Conservation (phyloP, 2,888 invertebrate species). For the Apantesis nais region DNA sequence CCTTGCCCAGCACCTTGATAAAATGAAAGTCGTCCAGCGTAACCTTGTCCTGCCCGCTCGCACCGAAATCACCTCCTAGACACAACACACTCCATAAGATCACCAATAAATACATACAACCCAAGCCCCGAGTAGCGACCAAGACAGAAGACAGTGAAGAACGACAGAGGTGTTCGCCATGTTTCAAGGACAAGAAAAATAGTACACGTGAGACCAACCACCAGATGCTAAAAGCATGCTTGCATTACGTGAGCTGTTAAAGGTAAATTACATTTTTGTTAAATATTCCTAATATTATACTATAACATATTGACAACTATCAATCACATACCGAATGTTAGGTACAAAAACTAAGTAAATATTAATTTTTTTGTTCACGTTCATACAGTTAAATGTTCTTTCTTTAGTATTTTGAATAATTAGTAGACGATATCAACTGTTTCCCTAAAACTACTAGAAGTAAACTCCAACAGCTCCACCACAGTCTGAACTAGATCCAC, state of each 20-base stretch:
- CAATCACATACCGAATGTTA: background rate
- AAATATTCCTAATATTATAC: background rate
- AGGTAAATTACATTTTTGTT: background rate
- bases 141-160: background rate
- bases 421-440: background rate
- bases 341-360: background rate
- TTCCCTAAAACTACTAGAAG: no score
- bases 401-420: no score
- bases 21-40: constrained; percentile 96
- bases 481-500: no score
- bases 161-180: background rate
- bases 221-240: constrained; percentile 14
- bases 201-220: constrained; percentile 13
- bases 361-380: no score
- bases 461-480: no score
- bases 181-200: background rate
- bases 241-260: constrained; percentile 1
- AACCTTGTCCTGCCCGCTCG: constrained; percentile 82
- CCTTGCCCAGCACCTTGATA: constrained; percentile 99
- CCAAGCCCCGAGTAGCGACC: constrained; percentile 4
- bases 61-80: constrained; percentile 52
- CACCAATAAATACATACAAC: constrained; percentile 16
- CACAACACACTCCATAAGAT: constrained; percentile 13
- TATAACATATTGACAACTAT: no score
- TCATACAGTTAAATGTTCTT: no score